Evolutionary conservation across 2,797 vertebrate species (phyloP).

Genomic region (Poecile montanus): DNA sequence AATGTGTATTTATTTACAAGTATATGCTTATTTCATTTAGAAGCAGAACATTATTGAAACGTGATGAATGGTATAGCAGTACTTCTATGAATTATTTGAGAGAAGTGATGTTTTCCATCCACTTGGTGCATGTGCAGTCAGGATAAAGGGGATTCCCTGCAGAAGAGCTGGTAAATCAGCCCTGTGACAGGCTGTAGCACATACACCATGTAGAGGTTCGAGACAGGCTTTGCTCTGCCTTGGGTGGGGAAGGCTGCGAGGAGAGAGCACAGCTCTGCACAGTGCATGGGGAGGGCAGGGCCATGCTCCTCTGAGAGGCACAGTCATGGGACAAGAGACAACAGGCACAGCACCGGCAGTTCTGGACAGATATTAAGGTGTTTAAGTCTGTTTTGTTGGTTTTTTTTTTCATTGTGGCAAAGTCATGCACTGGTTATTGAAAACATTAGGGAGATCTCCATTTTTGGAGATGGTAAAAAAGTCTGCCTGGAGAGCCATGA

Average conservation of each 20-base stretch:
- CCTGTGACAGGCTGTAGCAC: not conserved
- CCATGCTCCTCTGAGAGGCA: not conserved
- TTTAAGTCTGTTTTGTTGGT: too few relatives aligned
- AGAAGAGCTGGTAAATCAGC: not conserved
- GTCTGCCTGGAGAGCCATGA: not conserved
- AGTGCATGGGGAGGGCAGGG: fast-evolving
- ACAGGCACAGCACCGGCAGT: not conserved
- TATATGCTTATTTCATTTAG: not conserved
- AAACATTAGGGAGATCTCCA: not conserved
- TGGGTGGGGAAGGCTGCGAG: not conserved
- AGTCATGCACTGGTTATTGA: not conserved
- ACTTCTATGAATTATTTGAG: not conserved
- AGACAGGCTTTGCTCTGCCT: not conserved
- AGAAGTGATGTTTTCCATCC: not conserved
- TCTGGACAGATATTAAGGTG: not conserved
- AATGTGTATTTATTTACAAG: not conserved
- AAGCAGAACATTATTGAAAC: not conserved
- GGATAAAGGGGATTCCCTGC: not conserved
- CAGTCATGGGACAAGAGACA: not conserved
- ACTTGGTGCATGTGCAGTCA: not conserved
- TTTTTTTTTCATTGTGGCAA: not conserved
- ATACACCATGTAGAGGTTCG: fast-evolving
- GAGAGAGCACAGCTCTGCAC: not conserved
- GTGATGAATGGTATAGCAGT: not conserved
- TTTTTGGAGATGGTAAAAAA: not conserved